These are phyloP conservation scores for Grammomys dolichurus DNA, from an alignment of 2,113 vertebrate genomes.

Conservation along the genomic window DNA sequence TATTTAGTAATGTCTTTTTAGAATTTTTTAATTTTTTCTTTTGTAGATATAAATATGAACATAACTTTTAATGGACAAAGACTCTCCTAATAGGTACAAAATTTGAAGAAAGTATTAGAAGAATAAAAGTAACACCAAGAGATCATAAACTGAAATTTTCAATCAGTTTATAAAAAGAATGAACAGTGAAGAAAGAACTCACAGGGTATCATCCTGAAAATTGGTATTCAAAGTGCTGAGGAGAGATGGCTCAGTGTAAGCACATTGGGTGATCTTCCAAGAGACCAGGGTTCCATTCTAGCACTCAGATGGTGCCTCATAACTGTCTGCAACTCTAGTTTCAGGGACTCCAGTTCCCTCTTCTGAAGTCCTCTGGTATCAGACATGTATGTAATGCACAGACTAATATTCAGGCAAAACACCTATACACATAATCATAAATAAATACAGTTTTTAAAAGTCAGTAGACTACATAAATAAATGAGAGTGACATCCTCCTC, in stretches of 20 bases:
- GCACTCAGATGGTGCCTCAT: neutral
- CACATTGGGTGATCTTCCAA: neutral
- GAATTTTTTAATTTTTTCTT: neutral
- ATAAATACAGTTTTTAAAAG: neutral
- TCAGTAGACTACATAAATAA: neutral
- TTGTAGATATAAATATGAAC: neutral
- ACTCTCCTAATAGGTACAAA: neutral
- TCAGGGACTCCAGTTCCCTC: no score
- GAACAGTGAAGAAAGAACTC: neutral
- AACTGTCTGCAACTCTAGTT: neutral
- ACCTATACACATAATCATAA: neutral
- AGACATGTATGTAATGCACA: neutral
- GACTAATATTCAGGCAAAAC: neutral
- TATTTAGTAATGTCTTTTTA: neutral
- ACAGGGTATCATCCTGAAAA: neutral
- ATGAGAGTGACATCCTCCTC: neutral
- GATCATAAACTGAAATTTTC: neutral
- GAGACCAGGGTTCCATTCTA: neutral
- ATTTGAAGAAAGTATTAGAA: neutral
- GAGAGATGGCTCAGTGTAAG: neutral
- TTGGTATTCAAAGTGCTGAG: neutral
- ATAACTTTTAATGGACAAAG: neutral
- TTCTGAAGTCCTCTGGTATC: neutral
- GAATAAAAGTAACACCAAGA: neutral
- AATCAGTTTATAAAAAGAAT: neutral